These are phyloP conservation scores for Plutella xylostella DNA, from an alignment of 2,888 invertebrate genomes.

Conservation along the genomic window DNA sequence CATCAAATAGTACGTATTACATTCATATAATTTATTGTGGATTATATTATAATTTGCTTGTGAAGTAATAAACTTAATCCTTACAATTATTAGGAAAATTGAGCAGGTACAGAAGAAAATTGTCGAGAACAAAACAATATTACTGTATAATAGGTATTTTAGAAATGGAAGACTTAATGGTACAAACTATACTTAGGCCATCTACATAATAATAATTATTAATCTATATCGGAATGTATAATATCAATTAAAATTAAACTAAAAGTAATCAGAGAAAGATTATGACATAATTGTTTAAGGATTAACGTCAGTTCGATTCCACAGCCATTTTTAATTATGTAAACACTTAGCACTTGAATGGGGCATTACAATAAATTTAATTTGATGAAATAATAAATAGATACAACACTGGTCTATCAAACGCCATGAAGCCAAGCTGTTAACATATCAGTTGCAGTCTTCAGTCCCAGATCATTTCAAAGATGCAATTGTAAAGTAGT, in stretches of 20 bases:
- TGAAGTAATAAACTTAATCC: slow-evolving; percentile 5
- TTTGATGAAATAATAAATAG: too few species aligned
- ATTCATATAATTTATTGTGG: slow-evolving; percentile 17
- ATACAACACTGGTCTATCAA: too few species aligned
- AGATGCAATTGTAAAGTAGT: too few species aligned
- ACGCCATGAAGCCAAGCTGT: too few species aligned
- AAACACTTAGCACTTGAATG: slow-evolving; percentile 57
- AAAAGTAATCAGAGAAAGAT: slow-evolving; percentile 35
- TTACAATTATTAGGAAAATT: slow-evolving; percentile 34
- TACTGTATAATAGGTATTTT: slow-evolving; percentile 23
- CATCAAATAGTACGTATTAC: slow-evolving; percentile 3
- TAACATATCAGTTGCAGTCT: too few species aligned
- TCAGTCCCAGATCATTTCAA: too few species aligned
- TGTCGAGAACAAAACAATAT: background rate
- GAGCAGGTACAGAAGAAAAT: slow-evolving; percentile 49
- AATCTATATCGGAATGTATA: slow-evolving; percentile 30
- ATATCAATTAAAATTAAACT: slow-evolving; percentile 25
- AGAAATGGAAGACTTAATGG: slow-evolving; percentile 62
- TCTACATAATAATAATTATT: slow-evolving; percentile 42
- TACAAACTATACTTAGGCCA: slow-evolving; percentile 25
- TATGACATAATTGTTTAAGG: slow-evolving; percentile 44
- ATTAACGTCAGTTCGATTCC: slow-evolving; percentile 62
- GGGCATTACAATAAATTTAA: too few species aligned
- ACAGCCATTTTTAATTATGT: slow-evolving; percentile 58
- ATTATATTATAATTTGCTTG: slow-evolving; percentile 18